Conservation (phyloP, 2,888 invertebrate genomes). For the Drosophila setosimentum region DNA sequence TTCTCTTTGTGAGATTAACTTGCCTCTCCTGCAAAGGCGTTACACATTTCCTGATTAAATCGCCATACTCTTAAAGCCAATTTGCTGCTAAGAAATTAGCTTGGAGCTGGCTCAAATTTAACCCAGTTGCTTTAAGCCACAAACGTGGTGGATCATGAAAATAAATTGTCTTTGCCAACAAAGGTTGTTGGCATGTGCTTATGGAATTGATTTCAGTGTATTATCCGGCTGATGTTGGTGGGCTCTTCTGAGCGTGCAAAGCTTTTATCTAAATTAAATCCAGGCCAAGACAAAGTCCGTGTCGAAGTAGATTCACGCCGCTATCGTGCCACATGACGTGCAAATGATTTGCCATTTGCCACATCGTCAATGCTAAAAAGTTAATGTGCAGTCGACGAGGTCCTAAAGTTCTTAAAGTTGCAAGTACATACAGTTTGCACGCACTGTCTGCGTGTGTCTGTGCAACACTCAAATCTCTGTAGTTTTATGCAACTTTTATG, state of each 20-base stretch:
- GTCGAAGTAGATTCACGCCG: slow-evolving; percentile 13
- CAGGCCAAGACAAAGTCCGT: slow-evolving; percentile 41
- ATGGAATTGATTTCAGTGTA: slow-evolving; percentile 76
- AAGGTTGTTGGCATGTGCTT: slow-evolving; percentile 65
- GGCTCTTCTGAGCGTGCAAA: slow-evolving; percentile 36
- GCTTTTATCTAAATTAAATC: slow-evolving; percentile 82
- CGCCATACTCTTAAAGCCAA: background rate
- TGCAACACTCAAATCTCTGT: slow-evolving; percentile 54
- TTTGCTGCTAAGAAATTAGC: slow-evolving; percentile 44
- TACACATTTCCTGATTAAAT: background rate
- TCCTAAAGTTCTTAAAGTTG: slow-evolving; percentile 36
- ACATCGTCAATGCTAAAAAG: slow-evolving; percentile 49
- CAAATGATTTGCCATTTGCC: slow-evolving; percentile 67
- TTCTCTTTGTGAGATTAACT: background rate
- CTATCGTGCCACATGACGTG: slow-evolving; percentile 53
- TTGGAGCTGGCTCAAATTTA: slow-evolving; percentile 11
- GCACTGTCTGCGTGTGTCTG: slow-evolving; percentile 12
- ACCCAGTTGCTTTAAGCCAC: slow-evolving; percentile 15
- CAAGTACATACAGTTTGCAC: slow-evolving; percentile 30
- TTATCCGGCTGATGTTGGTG: slow-evolving; percentile 38
- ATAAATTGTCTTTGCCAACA: slow-evolving; percentile 71
- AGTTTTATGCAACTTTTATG: slow-evolving; percentile 78
- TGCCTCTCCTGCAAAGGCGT: background rate
- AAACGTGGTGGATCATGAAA: slow-evolving; percentile 57
- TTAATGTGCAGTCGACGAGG: slow-evolving; percentile 29